A percentile compares a stretch with the other conserved stretches of the same genome.
Evolutionary conservation across 2,113 vertebrate genomes (phyloP).

Genomic region (Psittacus erithacus): DNA sequence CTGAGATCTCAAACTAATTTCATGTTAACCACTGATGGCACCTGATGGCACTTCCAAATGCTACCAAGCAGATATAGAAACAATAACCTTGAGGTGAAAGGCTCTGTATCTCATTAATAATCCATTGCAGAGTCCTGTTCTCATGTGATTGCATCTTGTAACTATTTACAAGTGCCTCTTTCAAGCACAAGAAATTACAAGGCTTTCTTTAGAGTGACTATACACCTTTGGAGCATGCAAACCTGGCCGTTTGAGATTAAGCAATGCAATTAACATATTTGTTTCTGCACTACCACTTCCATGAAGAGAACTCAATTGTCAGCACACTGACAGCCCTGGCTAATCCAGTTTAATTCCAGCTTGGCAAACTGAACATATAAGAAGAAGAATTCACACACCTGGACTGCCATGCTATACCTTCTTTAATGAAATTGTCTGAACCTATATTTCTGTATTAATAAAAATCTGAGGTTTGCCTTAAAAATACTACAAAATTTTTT

Average conservation of each 20-base stretch:
- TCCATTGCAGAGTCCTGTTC: neutral
- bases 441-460: neutral
- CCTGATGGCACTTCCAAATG: neutral
- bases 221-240: neutral
- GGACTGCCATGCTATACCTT: neutral
- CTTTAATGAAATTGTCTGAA: neutral
- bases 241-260: neutral
- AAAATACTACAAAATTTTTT: neutral
- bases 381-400: neutral
- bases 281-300: neutral
- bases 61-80: neutral
- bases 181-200: neutral
- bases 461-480: neutral
- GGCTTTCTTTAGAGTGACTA: neutral
- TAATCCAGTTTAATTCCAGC: neutral
- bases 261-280: neutral
- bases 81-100: neutral
- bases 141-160: neutral
- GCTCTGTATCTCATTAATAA: neutral
- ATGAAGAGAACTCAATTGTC: neutral
- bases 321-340: neutral
- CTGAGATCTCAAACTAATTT: neutral
- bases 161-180: neutral
- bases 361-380: neutral
- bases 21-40: neutral